Evolutionary conservation across 2,797 vertebrate species (phyloP), one percentile per base, ranked within the genome.

Genomic region (Eospalax fontanierii): DNA sequence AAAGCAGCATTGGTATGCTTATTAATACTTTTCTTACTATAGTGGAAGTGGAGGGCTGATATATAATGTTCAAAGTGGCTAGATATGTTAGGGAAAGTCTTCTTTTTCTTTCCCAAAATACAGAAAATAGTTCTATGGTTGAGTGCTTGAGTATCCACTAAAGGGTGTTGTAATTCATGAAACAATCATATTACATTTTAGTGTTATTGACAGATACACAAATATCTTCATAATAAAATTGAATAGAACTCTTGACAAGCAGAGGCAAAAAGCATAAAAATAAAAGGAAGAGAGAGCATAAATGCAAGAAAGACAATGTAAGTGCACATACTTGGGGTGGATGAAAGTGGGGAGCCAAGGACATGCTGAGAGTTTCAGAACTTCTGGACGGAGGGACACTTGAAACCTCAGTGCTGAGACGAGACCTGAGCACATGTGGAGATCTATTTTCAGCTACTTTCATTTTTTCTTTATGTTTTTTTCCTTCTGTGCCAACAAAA

Each of bases 311-410:
- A 82, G 26, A 16, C 38, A 4, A 30, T 0, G 8, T 30, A 50
- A 21, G 74, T 74, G 4, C 33, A 71, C 87, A 76, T 96, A 99
- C 99, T 98, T 99, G 99, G 0, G 95, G 90, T 14, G 98, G 96
- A 95, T 97, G 95, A n/a, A 96, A 96, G 92, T 95, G 98, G 76
- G 98, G 81, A 12, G 97, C 97, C 86, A 98, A 96, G 71, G 98
- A 93, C 3, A 97, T 2, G 43, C 90, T 98, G 86, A 93, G 98
- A 50, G 96, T 82, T 81, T 99, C 99, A 78, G 98, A 98, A 57
- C 97, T 97, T 95, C 98, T 98, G 61, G 98, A 98, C 0, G 98
- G 96, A 15, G 98, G 98, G 28, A 98, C 35, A 0, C 93, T 98
- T 22, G 91, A 90, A 63, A 88, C 78, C 50, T 98, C 98, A 22